phyloP scores from a whole-genome alignment of 2,113 vertebrate genomes.

The Marmota monax region DNA sequence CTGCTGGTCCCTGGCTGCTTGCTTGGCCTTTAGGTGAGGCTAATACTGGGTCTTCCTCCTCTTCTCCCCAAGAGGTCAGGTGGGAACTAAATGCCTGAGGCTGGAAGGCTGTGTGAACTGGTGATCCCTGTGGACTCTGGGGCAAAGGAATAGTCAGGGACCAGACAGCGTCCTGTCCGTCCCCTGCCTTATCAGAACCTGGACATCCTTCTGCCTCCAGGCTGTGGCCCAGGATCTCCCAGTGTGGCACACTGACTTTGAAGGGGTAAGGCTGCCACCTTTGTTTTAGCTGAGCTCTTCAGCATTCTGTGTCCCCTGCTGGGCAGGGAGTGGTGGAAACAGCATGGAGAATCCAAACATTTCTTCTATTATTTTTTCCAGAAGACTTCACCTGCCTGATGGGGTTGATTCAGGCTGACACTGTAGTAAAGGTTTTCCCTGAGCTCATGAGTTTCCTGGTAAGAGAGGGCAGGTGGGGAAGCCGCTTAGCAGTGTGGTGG shows the following conservation, averaged over 20 bases:
- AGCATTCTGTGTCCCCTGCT: background rate
- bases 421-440: background rate
- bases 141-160: slow-evolving; percentile 73
- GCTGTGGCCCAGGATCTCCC: background rate
- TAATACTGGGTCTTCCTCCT: background rate
- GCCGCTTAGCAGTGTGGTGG: background rate
- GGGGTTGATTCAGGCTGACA: slow-evolving; percentile 23
- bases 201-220: slow-evolving; percentile 38
- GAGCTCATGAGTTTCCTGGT: background rate
- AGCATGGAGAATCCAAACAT: background rate
- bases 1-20: background rate
- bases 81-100: background rate
- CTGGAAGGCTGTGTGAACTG: slow-evolving; percentile 43
- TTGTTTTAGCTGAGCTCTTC: background rate
- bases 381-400: background rate
- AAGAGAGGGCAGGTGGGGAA: background rate
- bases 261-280: background rate
- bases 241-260: background rate
- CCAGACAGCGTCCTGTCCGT: slow-evolving; percentile 17
- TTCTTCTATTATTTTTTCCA: slow-evolving; percentile 1
- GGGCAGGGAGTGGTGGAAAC: background rate
- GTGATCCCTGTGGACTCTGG: slow-evolving; percentile 61
- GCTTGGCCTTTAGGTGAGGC: background rate
- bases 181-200: slow-evolving; percentile 59
- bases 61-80: background rate